Evolutionary conservation across 1,140 invertebrate species (phyloP), one percentile per base, ranked within the genome.

Genomic region (Bathynomus jamesi): DNA sequence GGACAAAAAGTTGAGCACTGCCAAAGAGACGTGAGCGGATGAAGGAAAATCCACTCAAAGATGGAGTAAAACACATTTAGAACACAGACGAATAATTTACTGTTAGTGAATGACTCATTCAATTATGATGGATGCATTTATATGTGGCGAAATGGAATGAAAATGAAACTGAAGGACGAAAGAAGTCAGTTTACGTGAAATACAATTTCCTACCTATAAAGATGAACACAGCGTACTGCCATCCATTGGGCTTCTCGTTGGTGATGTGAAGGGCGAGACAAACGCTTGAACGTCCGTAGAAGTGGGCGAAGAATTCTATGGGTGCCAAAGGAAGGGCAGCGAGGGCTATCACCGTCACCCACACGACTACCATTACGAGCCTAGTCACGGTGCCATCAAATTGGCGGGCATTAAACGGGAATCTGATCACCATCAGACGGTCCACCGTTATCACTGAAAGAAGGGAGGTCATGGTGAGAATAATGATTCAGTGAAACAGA

Each of bases 191-290:
- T 21, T n/a, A 21, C 21, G 8, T 63, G n/a, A n/a, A n/a, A n/a
- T n/a, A n/a, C n/a, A n/a, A n/a, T n/a, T n/a, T 79, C 78, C 78
- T 72, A 82, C 81, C 84, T 4, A 87, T 78, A 79, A 87, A 87
- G 5, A 87, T 81, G 74, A 84, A 84, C 11, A 87, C 84, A 0
- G 86, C 86, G 77, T 87, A 87, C 77, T 87, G 84, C 86, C 86
- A 87, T n/a, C 86, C 86, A 66, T 79, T 83, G 0, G 83, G 84
- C 68, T 83, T 82, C 64, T 83, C 83, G 10, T 82, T 82, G 2
- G 85, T 87, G 60, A 87, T 86, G 75, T 87, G 86, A 21, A 87
- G 80, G 0, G 86, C 85, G 31, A 87, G 80, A 76, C 86, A 87
- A 1, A 87, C 86, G 0, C 86, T 86, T 0, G 86, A 87, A 27